Percentiles rank a stretch among this genome's conserved stretches.
phyloP scores from a whole-genome alignment of 1,140 invertebrate genomes.

The Megathymus violae region DNA sequence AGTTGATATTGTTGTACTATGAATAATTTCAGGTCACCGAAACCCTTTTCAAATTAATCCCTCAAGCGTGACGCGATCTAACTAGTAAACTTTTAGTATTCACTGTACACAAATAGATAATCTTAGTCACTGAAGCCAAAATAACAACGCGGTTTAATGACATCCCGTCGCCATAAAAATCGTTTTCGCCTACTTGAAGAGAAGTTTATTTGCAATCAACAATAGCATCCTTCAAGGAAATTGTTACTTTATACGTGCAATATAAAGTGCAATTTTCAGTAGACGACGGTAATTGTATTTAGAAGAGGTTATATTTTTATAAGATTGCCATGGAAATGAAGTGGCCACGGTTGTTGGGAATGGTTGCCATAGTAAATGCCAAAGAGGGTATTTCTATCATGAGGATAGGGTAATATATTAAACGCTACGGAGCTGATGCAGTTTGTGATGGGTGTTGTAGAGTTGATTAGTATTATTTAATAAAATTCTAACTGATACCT shows the following conservation, averaged over 20 bases:
- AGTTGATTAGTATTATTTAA: too few relatives aligned
- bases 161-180: constrained; percentile 15
- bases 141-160: constrained; percentile 36
- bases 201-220: constrained; percentile 20
- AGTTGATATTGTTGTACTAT: background rate
- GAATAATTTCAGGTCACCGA: background rate
- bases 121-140: constrained; percentile 33
- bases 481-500: too few relatives aligned
- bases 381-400: background rate
- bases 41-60: background rate
- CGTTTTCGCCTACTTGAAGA: constrained; percentile 19
- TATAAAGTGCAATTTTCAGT: constrained; percentile 1
- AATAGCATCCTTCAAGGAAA: background rate
- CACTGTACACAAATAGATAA: constrained; percentile 31
- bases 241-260: background rate
- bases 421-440: too few relatives aligned
- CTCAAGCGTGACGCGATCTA: background rate
- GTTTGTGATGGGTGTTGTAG: too few relatives aligned
- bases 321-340: constrained; percentile 12
- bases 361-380: background rate
- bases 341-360: background rate
- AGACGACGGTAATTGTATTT: background rate
- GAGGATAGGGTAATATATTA: background rate
- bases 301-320: constrained; percentile 19
- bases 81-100: constrained; percentile 14